Evolutionary conservation across 2,113 vertebrate species (phyloP).

Genomic region (Protobothrops flavoviridis): DNA sequence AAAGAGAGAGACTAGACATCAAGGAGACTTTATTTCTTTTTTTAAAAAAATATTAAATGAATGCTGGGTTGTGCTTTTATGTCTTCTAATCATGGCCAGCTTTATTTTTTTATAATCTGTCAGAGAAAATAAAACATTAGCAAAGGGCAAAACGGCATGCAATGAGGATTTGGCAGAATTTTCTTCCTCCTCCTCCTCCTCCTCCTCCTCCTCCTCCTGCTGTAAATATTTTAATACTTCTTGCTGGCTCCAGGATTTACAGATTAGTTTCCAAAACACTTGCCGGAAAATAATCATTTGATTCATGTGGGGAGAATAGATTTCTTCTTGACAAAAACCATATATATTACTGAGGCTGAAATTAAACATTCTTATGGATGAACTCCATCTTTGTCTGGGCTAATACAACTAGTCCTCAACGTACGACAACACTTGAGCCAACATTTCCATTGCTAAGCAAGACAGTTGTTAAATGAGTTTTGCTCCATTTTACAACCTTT

Average conservation of each 20-base stretch:
- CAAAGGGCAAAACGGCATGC: not conserved
- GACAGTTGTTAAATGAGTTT: not conserved
- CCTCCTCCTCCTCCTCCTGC: not conserved
- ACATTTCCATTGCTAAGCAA: not conserved
- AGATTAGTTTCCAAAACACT: not conserved
- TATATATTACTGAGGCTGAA: not conserved
- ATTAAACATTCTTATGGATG: not conserved
- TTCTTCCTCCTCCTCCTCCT: not conserved
- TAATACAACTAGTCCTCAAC: not conserved
- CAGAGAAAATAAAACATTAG: not conserved
- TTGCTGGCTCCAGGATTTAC: not conserved
- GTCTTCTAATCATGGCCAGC: not conserved
- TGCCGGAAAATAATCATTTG: not conserved
- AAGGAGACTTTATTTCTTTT: not conserved
- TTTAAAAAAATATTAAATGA: not conserved
- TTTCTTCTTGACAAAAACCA: not conserved
- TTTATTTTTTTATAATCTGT: not conserved
- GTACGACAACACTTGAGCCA: not conserved
- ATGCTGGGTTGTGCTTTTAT: not conserved
- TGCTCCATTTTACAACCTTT: not conserved
- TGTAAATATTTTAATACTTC: not conserved
- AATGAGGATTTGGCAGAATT: not conserved
- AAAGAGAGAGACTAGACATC: not conserved
- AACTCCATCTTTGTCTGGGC: not conserved
- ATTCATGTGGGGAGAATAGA: not conserved